phyloP scores from a whole-genome alignment of 2,888 invertebrate genomes.

The Melanotus villosus region DNA sequence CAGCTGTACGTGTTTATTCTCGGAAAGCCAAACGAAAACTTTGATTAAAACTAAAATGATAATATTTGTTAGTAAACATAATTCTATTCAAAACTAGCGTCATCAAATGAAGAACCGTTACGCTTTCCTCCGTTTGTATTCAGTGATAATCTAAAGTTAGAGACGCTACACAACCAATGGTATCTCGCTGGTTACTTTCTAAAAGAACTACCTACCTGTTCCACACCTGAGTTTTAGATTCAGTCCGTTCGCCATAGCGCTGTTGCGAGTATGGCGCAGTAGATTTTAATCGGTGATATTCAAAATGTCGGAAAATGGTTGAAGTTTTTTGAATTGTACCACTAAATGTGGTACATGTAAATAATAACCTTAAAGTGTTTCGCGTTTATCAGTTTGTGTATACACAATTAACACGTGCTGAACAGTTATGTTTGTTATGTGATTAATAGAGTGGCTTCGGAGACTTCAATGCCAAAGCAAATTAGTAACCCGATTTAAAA shows the following conservation, averaged over 20 bases:
- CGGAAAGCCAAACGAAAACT: no score
- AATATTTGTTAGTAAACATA: no score
- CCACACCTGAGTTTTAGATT: constrained; percentile 28
- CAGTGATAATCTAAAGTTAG: constrained; percentile 3
- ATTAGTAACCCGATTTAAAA: constrained; percentile 20
- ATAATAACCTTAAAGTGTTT: not conserved
- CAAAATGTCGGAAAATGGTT: constrained; percentile 43
- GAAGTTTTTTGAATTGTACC: constrained; percentile 16
- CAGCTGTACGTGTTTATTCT: no score
- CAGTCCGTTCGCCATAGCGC: constrained; percentile 54
- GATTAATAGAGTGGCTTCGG: constrained; percentile 20
- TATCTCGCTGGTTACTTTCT: constrained; percentile 41
- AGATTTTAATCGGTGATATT: constrained; percentile 11
- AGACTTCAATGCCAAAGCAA: constrained; percentile 40
- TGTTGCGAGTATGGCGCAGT: constrained; percentile 51
- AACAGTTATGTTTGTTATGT: constrained; percentile 20
- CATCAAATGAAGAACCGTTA: constrained; percentile 29
- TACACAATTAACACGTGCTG: not conserved
- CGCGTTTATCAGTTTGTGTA: not conserved
- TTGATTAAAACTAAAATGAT: no score
- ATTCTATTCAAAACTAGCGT: constrained; percentile 22
- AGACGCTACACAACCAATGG: constrained; percentile 28
- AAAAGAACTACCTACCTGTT: constrained; percentile 47
- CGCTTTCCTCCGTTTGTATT: constrained; percentile 2
- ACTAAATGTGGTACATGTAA: constrained; percentile 3